Evolutionary conservation across 2,797 vertebrate species (phyloP), one percentile per base, ranked within the genome.

Genomic region (Eulemur coronatus): DNA sequence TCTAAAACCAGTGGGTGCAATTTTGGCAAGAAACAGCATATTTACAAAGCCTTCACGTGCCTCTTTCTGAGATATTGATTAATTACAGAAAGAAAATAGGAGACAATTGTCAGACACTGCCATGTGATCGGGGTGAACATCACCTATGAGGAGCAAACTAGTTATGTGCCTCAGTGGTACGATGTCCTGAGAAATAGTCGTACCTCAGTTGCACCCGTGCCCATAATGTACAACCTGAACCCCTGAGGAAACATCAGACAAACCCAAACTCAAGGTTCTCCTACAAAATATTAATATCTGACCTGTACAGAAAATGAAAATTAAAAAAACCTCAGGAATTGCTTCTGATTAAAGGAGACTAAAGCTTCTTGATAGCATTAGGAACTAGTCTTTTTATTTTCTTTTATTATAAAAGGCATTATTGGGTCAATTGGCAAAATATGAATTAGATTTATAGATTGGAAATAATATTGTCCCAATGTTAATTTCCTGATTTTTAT

Each of bases 401-500:
- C 13, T 84, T 79, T 50, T 93, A 20, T 35, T 10, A 35, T 61
- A 57, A 43, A 95, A 41, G 24, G 5, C 22, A 70, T 84, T 50
- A 79, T 24, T 73, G 20, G 22, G 8, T n/a, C n/a, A 73, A 22
- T 4, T 48, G 38, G 20, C 30, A 97, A 92, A 84, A 75, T 46
- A 9, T 50, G 50, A 50, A 70, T 41, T 87, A 61, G 6, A 6
- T 75, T 43, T 89, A 8, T 81, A 67, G 33, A 13, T 96, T 89
- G 75, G 20, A 84, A 93, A 50, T 52, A 61, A 30, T 52, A 35
- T 48, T 22, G 4, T 1, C 12, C 22, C 24, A 86, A 38, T 94
- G 13, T 75, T 89, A 67, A 89, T 94, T 82, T 86, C 50, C 10
- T 59, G 52, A 75, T 89, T 95, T 91, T 95, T 67, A 72, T 75